Evolutionary conservation across 2,113 vertebrate species (phyloP).

Genomic region (Regulus satrapa): DNA sequence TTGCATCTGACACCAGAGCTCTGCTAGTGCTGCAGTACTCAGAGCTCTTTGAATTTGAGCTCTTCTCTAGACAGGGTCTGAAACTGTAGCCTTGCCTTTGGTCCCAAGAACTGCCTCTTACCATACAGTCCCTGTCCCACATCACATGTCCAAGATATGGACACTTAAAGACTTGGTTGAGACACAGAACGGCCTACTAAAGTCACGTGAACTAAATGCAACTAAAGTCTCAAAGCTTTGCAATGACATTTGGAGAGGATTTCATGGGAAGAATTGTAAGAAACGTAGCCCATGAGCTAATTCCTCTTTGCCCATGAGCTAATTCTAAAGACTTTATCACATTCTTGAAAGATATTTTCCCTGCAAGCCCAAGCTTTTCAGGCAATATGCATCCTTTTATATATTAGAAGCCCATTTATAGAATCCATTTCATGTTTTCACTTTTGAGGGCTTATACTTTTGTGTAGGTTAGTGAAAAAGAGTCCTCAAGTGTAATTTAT

Average conservation of each 20-base stretch:
- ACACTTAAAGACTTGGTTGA: neutral
- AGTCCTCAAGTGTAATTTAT: neutral
- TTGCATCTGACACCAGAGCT: neutral
- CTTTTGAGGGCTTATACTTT: neutral
- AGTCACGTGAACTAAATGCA: too few species aligned
- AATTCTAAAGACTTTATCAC: neutral
- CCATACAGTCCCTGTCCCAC: neutral
- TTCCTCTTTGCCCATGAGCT: neutral
- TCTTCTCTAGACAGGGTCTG: neutral
- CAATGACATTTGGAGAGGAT: neutral
- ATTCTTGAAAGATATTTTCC: neutral
- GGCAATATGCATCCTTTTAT: neutral
- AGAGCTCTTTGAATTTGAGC: neutral
- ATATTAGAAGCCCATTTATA: neutral
- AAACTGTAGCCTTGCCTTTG: neutral
- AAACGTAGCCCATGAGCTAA: rapidly evolving
- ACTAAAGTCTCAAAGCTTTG: neutral
- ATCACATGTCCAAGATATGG: neutral
- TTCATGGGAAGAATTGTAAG: neutral
- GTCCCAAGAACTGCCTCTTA: neutral
- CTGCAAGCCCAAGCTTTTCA: neutral
- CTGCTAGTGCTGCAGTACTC: rapidly evolving
- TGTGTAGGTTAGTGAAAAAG: neutral
- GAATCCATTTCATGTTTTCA: neutral
- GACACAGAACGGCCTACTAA: neutral